A percentile compares a stretch with the other conserved stretches of the same genome.
Conservation (phyloP, 2,888 invertebrate genomes). For the Adelognathus sp. region DNA sequence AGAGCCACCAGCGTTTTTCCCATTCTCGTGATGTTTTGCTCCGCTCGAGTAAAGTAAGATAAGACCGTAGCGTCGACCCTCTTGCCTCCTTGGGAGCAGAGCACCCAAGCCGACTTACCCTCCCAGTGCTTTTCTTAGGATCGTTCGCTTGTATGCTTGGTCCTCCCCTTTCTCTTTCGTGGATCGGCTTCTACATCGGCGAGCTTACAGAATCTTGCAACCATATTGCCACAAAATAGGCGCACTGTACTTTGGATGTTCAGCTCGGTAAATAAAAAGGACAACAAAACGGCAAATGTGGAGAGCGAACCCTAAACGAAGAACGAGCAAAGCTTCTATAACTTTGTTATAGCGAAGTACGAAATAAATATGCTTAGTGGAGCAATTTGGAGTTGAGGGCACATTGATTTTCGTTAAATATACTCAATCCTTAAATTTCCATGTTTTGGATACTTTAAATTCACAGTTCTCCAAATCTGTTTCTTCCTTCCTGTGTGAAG, state of each 20-base stretch:
- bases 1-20: background rate
- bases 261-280: background rate
- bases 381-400: no score
- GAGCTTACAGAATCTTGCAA: background rate
- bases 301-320: no score
- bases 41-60: conserved; percentile 60
- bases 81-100: background rate
- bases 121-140: conserved; percentile 25
- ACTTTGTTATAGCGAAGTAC: no score
- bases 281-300: no score
- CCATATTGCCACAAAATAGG: background rate
- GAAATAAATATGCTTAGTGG: no score
- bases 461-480: no score
- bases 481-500: no score
- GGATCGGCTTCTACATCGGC: background rate
- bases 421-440: no score
- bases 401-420: no score
- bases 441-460: no score
- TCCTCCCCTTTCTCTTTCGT: background rate
- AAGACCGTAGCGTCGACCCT: conserved; percentile 34
- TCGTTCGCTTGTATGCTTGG: background rate
- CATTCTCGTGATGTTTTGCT: conserved; percentile 57
- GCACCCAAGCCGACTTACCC: conserved; percentile 20
- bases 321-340: no score
- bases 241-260: background rate